Percentiles rank a stretch among this genome's conserved stretches.
Evolutionary conservation across 2,113 vertebrate species (phyloP).

Genomic region (Lophius piscatorius): DNA sequence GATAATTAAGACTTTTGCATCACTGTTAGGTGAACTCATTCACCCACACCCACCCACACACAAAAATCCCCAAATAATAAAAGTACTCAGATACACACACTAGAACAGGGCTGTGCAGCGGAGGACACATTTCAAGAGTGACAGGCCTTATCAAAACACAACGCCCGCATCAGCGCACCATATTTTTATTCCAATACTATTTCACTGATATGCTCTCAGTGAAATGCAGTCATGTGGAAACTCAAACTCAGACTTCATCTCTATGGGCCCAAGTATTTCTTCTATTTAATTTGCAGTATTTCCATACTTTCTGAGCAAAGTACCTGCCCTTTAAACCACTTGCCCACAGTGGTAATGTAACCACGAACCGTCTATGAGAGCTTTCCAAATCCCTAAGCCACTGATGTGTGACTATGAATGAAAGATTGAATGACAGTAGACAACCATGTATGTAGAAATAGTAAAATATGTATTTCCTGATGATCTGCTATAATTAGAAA

Average conservation of each 20-base stretch:
- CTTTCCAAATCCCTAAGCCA: slow-evolving; percentile 1
- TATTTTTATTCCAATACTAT: slow-evolving; percentile 22
- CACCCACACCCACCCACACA: slow-evolving; percentile 1
- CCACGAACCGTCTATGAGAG: slow-evolving; percentile 38
- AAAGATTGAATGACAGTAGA: slow-evolving; percentile 11
- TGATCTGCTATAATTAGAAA: slow-evolving; percentile 37
- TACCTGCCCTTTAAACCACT: slow-evolving; percentile 36
- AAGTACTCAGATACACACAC: slow-evolving; percentile 2
- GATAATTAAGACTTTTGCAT: slow-evolving; percentile 60
- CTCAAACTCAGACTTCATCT: slow-evolving; percentile 6
- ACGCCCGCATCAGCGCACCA: slow-evolving; percentile 28
- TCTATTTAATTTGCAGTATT: slow-evolving; percentile 1
- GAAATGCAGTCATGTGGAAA: slow-evolving; percentile 10
- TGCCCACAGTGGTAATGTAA: slow-evolving; percentile 21
- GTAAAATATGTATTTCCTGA: slow-evolving; percentile 25
- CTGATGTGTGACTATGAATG: slow-evolving; percentile 5
- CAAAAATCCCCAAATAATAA: slow-evolving; percentile 9
- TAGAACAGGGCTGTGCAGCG: slow-evolving; percentile 22
- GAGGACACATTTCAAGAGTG: slow-evolving; percentile 52
- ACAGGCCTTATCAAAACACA: slow-evolving; percentile 47
- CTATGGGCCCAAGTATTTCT: slow-evolving; percentile 17
- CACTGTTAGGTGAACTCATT: slow-evolving; percentile 23
- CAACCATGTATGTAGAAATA: not conserved
- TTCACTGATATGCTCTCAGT: slow-evolving; percentile 29
- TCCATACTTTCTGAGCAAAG: slow-evolving; percentile 20